Conservation (phyloP, 1,140 invertebrate genomes). For the Cryptotermes secundus region DNA sequence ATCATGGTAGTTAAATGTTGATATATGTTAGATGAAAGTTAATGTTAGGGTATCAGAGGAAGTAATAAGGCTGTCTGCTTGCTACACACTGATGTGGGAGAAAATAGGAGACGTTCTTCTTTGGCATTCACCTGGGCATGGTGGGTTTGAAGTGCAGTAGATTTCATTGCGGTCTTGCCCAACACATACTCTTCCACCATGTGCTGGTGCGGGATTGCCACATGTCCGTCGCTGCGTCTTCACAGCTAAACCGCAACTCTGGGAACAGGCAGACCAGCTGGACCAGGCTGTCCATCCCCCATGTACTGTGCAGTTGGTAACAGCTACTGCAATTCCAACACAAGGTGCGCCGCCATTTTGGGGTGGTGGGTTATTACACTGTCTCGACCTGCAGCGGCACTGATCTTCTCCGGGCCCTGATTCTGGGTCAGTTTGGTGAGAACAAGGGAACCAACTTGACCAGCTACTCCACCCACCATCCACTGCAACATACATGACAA, state of each 20-base stretch:
- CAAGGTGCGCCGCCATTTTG: slow-evolving; percentile 64
- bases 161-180: slow-evolving; percentile 75
- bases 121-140: slow-evolving; percentile 62
- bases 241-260: slow-evolving; percentile 73
- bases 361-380: slow-evolving; percentile 82
- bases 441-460: slow-evolving; percentile 66
- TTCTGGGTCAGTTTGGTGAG: not conserved
- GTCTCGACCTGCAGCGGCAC: slow-evolving; percentile 75
- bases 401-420: slow-evolving; percentile 53
- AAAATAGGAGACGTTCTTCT: no score
- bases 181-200: slow-evolving; percentile 80
- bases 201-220: slow-evolving; percentile 76
- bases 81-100: no score
- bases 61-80: no score
- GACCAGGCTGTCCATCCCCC: slow-evolving; percentile 89
- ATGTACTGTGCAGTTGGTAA: slow-evolving; percentile 77
- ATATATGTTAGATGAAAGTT: no score
- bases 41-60: no score
- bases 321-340: slow-evolving; percentile 57
- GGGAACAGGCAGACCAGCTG: slow-evolving; percentile 80
- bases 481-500: slow-evolving; percentile 52
- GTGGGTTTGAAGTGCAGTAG: slow-evolving; percentile 74
- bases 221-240: slow-evolving; percentile 78
- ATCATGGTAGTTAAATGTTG: no score
- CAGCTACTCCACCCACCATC: slow-evolving; percentile 75